A percentile compares a stretch with the other conserved stretches of the same genome.
phyloP scores from a whole-genome alignment of 2,888 invertebrate genomes.

The Metallyticus violacea region DNA sequence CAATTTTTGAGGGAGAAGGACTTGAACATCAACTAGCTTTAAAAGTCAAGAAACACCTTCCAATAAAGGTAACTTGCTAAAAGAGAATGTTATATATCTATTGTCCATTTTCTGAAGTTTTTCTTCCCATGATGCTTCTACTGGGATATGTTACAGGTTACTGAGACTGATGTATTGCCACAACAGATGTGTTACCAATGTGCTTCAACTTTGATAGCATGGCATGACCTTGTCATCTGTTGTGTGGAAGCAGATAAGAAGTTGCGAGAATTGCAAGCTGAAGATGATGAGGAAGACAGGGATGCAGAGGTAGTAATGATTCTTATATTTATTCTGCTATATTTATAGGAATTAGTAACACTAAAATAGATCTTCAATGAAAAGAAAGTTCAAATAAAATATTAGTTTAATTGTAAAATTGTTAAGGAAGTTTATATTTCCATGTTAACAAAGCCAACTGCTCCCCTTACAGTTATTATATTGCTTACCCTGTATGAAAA shows the following conservation, averaged over 20 bases:
- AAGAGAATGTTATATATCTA: too few species aligned
- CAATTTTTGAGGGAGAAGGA: conserved; percentile 63
- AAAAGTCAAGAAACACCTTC: conserved; percentile 63
- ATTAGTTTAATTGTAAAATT: too few species aligned
- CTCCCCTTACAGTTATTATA: too few species aligned
- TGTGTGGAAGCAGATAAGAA: conserved; percentile 56
- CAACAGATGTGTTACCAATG: conserved; percentile 63
- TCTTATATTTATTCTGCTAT: not conserved
- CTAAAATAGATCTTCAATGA: not conserved
- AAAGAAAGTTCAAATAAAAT: not conserved
- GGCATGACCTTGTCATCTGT: conserved; percentile 57
- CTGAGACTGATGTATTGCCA: conserved; percentile 54
- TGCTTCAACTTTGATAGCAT: conserved; percentile 59
- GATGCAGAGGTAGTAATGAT: conserved; percentile 5
- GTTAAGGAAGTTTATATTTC: too few species aligned
- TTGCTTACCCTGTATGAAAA: too few species aligned
- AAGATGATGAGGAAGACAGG: conserved; percentile 34
- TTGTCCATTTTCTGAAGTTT: not conserved
- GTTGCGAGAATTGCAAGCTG: conserved; percentile 42
- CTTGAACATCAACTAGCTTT: conserved; percentile 55
- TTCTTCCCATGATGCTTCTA: not conserved
- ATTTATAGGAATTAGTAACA: not conserved
- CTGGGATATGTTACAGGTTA: conserved; percentile 46
- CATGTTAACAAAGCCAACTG: too few species aligned
- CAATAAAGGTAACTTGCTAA: conserved; percentile 57